Evolutionary conservation across 2,888 invertebrate species (phyloP), one percentile per base, ranked within the genome.

Genomic region (Spodoptera exigua): DNA sequence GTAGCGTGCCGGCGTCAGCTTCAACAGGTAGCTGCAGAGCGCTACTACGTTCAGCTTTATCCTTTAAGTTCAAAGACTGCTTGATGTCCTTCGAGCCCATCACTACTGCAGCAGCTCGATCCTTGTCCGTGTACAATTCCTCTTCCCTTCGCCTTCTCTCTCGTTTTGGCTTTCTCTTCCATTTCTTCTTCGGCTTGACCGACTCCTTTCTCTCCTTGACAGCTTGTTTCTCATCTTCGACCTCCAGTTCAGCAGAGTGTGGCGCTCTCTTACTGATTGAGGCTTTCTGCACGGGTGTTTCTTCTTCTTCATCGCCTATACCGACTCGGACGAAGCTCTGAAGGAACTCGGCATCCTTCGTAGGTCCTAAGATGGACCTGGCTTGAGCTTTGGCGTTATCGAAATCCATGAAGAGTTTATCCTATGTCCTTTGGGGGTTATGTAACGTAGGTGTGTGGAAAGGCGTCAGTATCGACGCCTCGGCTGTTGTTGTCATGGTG

Each of bases 71-170:
- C 68, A 98, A 89, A 35, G 97, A 97, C 73, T 97, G 96, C 82
- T 98, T 98, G 66, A 98, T 98, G 83, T 98, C 98, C 66, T 96
- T 96, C n/a, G 96, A 96, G 0, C 97, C 97, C 95, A 97, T 95
- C 80, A 97, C 97, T 13, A 98, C 98, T 0, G 98, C 98, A 0
- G 98, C 98, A 0, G 98, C 98, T 5, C 98, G 94, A 85, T 98
- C 98, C 82, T 98, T 98, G 85, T 98, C 98, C 16, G 98, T 98
- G 81, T 98, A 98, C 17, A 97, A 89, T 82, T 98, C 98, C 75
- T 98, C 97, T 65, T 94, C 90, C 4, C 92, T 83, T 36, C 87
- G 79, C 37, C 92, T 80, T 59, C 88, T 85, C 52, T 93, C 93
- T 1, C 92, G 88, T 63, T 92, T 93, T 47, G 84, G 88, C 57